Evolutionary conservation across 2,888 invertebrate species (phyloP).

Genomic region (Neria commutata): DNA sequence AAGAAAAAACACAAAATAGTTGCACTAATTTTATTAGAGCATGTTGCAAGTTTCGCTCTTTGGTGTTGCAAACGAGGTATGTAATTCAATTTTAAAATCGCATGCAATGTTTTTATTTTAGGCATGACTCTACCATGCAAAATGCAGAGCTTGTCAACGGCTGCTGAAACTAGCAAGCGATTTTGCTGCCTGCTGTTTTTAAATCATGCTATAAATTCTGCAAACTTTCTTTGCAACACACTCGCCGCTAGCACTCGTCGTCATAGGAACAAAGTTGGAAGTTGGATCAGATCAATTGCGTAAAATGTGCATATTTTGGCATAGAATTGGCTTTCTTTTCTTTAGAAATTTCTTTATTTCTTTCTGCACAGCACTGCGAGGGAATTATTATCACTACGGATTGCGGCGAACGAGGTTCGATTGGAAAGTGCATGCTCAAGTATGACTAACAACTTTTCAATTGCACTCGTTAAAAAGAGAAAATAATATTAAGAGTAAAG

Average conservation of each 20-base stretch:
- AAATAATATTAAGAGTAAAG: not conserved
- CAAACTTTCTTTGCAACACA: too few species aligned
- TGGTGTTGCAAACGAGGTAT: not conserved
- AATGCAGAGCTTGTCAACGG: not conserved
- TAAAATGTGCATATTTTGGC: constrained; percentile 27
- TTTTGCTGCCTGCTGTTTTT: not conserved
- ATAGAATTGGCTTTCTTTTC: constrained; percentile 23
- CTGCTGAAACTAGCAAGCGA: not conserved
- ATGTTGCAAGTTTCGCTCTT: not conserved
- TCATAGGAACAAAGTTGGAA: constrained; percentile 1
- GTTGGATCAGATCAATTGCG: constrained; percentile 1
- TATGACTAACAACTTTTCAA: too few species aligned
- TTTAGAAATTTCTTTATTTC: too few species aligned
- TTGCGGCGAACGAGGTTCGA: too few species aligned
- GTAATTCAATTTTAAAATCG: not conserved
- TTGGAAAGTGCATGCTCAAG: too few species aligned
- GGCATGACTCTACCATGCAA: not conserved
- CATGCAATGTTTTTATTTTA: not conserved
- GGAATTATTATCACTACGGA: too few species aligned
- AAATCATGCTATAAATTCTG: too few species aligned
- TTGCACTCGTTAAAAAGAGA: constrained; percentile 28
- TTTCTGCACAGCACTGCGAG: too few species aligned
- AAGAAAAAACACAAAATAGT: too few species aligned
- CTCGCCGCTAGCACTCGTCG: too few species aligned
- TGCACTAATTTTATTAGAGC: too few species aligned